Evolutionary conservation across 2,888 invertebrate species (phyloP).

Genomic region (Antitype chi): DNA sequence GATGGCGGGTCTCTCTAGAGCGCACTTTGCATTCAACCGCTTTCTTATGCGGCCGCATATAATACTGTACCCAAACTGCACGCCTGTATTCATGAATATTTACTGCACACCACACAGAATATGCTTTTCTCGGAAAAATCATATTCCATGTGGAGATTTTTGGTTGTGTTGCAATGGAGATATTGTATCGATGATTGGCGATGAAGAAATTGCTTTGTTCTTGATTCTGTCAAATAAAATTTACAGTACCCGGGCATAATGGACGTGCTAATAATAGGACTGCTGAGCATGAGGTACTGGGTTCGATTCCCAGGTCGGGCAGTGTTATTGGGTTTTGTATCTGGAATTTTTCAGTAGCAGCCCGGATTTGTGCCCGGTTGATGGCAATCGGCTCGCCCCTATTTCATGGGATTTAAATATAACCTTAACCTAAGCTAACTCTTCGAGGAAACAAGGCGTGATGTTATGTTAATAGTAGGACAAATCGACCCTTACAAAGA

Average conservation of each 20-base stretch:
- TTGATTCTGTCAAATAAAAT: neutral
- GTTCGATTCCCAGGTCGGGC: too few species aligned
- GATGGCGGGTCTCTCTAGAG: conserved; percentile 67
- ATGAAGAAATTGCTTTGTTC: neutral
- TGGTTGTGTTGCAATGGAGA: conserved; percentile 5
- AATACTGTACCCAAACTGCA: conserved; percentile 71
- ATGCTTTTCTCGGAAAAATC: conserved; percentile 64
- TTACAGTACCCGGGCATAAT: neutral
- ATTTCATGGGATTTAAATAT: too few species aligned
- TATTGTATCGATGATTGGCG: conserved; percentile 4
- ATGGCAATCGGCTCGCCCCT: too few species aligned
- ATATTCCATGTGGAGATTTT: conserved; percentile 54
- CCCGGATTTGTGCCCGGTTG: too few species aligned
- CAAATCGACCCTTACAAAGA: neutral
- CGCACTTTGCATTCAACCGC: conserved; percentile 75
- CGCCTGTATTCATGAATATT: conserved; percentile 76
- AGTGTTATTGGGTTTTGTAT: too few species aligned
- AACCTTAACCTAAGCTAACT: too few species aligned
- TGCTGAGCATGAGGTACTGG: too few species aligned
- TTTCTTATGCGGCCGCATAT: conserved; percentile 74
- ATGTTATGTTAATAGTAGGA: neutral
- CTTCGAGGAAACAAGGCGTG: too few species aligned
- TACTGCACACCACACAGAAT: conserved; percentile 70
- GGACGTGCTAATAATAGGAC: neutral
- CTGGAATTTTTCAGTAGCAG: too few species aligned